phyloP scores from a whole-genome alignment of 2,888 invertebrate genomes.

The Clitarchus hookeri region DNA sequence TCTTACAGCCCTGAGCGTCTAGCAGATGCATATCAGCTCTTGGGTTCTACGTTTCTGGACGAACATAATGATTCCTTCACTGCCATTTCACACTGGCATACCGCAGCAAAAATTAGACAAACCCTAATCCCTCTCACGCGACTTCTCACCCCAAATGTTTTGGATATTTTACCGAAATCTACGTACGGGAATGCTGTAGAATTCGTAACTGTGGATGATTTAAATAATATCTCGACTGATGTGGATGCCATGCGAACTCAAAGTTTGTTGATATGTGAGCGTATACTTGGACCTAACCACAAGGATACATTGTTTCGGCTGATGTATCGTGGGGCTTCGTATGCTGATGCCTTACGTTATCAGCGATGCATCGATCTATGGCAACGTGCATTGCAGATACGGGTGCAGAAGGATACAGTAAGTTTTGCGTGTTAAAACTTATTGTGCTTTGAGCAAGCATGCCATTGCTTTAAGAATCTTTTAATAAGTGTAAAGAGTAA shows the following conservation, averaged over 20 bases:
- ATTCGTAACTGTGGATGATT: slow-evolving; percentile 72
- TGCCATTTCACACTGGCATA: slow-evolving; percentile 77
- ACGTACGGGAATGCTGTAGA: slow-evolving; percentile 73
- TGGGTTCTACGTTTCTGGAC: slow-evolving; percentile 86
- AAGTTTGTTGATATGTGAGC: slow-evolving; percentile 83
- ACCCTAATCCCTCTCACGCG: slow-evolving; percentile 41
- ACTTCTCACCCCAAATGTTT: slow-evolving; percentile 58
- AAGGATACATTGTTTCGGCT: slow-evolving; percentile 84
- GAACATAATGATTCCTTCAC: slow-evolving; percentile 78
- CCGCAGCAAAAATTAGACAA: slow-evolving; percentile 70
- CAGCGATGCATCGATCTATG: slow-evolving; percentile 87
- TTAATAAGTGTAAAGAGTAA: too few relatives aligned
- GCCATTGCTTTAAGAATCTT: background rate
- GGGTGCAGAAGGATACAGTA: slow-evolving; percentile 78
- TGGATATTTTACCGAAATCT: slow-evolving; percentile 60
- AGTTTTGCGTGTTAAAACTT: slow-evolving; percentile 49
- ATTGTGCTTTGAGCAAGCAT: background rate
- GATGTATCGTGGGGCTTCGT: slow-evolving; percentile 67
- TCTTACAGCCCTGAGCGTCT: slow-evolving; percentile 67
- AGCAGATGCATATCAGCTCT: slow-evolving; percentile 86
- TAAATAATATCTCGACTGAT: slow-evolving; percentile 75
- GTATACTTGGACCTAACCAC: slow-evolving; percentile 83
- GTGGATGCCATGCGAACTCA: slow-evolving; percentile 86
- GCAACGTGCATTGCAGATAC: slow-evolving; percentile 79
- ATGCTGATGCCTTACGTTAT: slow-evolving; percentile 62